Evolutionary conservation across 2,888 invertebrate species (phyloP).

Genomic region (Sesamia inferens): DNA sequence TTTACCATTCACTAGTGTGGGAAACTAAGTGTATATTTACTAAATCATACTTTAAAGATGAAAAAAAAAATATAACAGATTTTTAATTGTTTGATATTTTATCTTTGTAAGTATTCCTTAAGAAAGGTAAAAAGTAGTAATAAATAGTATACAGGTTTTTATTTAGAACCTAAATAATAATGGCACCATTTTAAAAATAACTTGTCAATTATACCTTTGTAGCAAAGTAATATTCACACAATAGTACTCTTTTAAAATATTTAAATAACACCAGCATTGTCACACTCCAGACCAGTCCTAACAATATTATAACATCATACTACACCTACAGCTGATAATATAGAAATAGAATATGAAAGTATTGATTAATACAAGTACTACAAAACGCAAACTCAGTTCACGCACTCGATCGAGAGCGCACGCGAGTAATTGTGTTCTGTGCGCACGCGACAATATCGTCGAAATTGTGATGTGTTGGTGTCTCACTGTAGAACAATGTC

Average conservation of each 20-base stretch:
- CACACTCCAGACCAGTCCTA: slow-evolving; percentile 7
- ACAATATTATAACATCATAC: slow-evolving; percentile 24
- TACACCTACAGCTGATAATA: slow-evolving; percentile 1
- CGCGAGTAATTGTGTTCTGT: no score
- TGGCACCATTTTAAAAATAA: slow-evolving; percentile 6
- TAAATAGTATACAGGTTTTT: not conserved
- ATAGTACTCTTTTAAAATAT: no score
- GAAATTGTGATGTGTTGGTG: no score
- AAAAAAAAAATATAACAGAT: not conserved
- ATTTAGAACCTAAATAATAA: not conserved
- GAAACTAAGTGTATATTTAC: not conserved
- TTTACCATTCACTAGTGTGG: slow-evolving; percentile 15
- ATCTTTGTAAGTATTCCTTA: not conserved
- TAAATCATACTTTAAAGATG: not conserved
- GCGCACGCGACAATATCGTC: no score
- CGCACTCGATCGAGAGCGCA: no score
- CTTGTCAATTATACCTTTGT: slow-evolving; percentile 3
- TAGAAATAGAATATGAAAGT: slow-evolving; percentile 2
- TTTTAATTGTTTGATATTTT: not conserved
- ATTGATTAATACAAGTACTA: not conserved
- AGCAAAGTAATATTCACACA: slow-evolving; percentile 3
- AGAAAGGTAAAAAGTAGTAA: no score
- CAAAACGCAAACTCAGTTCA: not conserved
- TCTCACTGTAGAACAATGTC: no score
- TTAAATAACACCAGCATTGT: slow-evolving; percentile 13